Evolutionary conservation across 2,113 vertebrate genomes (phyloP).

Genomic region (Lamprotornis superbus): DNA sequence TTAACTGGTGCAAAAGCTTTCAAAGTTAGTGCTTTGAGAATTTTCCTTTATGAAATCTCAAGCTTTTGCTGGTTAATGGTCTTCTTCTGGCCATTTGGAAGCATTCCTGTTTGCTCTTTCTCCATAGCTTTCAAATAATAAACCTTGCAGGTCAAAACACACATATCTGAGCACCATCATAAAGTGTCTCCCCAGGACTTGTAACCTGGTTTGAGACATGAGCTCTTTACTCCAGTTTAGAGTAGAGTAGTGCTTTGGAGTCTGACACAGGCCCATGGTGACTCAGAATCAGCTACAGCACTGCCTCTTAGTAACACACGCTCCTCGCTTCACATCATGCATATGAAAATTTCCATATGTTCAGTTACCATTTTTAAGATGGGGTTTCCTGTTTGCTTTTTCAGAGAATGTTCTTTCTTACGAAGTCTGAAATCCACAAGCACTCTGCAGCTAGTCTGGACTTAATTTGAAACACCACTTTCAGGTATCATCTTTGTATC

Average conservation of each 20-base stretch:
- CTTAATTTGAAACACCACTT: neutral
- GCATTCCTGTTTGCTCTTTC: neutral
- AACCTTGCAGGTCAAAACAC: neutral
- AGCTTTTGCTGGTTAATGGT: neutral
- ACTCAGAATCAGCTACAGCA: neutral
- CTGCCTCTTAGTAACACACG: neutral
- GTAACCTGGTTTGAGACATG: neutral
- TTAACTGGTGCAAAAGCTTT: neutral
- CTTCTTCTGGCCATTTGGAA: neutral
- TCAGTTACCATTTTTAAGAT: conserved; percentile 20
- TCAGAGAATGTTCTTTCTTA: neutral
- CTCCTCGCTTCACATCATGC: neutral
- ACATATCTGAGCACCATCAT: neutral
- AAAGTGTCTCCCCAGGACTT: neutral
- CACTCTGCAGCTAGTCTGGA: neutral
- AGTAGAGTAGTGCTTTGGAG: neutral
- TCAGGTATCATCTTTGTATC: neutral
- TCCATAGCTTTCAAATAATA: neutral
- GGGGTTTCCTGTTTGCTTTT: conserved; percentile 35
- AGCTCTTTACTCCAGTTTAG: neutral
- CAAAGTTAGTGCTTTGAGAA: neutral
- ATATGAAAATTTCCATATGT: conserved; percentile 25
- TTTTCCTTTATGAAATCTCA: neutral
- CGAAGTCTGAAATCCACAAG: neutral
- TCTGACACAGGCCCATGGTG: neutral